phyloP scores from a whole-genome alignment of 2,113 vertebrate genomes.

The Leucoraja erinaceus region DNA sequence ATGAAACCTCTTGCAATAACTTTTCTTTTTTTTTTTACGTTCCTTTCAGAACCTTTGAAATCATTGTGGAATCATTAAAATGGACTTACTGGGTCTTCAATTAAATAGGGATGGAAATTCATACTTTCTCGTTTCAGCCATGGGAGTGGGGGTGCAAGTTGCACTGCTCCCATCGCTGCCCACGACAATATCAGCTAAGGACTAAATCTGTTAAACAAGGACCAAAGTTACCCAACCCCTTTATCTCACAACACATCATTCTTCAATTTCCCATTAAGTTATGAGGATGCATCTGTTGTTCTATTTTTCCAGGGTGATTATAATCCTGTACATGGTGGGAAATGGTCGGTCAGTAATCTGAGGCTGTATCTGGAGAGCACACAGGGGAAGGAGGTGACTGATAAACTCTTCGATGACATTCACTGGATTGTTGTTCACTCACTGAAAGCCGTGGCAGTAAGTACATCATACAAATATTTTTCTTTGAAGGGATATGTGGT shows the following conservation, averaged over 20 bases:
- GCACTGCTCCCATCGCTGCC: neutral
- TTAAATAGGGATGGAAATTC: neutral
- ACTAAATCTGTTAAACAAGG: too few species aligned
- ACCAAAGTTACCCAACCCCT: neutral
- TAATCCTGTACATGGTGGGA: conserved; percentile 39
- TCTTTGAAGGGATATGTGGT: neutral
- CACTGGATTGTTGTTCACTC: conserved; percentile 40
- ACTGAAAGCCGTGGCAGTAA: conserved; percentile 39
- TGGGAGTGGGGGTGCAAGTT: neutral
- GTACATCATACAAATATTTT: neutral
- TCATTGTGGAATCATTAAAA: neutral
- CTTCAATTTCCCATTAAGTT: neutral
- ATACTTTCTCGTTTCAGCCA: neutral
- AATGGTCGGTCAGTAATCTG: conserved; percentile 39
- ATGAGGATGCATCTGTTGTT: neutral
- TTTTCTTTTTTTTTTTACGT: neutral
- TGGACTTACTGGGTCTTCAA: neutral
- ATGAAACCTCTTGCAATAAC: neutral
- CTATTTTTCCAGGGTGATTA: conserved; percentile 36
- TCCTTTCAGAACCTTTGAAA: neutral
- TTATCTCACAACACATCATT: neutral
- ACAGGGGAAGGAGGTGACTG: conserved; percentile 33
- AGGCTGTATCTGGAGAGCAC: conserved; percentile 40
- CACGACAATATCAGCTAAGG: neutral
- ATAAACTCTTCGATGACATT: conserved; percentile 39